Evolutionary conservation across 1,140 invertebrate species (phyloP), one percentile per base, ranked within the genome.

Genomic region (Drosophila micromelanica): DNA sequence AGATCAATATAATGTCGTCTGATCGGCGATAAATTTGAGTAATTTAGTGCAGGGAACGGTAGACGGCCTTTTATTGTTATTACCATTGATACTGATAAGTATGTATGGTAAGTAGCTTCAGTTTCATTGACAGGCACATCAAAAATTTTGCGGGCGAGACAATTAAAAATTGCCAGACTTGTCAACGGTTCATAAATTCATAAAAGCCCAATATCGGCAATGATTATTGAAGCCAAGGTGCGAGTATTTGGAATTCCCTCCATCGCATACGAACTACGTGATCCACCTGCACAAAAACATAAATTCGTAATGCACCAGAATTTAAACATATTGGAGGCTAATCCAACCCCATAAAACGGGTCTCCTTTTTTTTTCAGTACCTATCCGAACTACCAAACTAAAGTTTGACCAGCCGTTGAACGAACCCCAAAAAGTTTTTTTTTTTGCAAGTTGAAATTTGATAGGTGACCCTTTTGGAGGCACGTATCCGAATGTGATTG

Each of bases 121-220:
- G 61, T 76, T 59, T 54, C 74, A 81, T 81, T 73, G 79, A 77
- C 43, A 55, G 35, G 42, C 65, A 59, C 61, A 82, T 69, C 70
- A 73, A 72, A 72, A 62, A 12, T 11, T 7, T 27, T 37, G 48
- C 54, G 15, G 17, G 17, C 17, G 30, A 57, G 52, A 69, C 64
- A 74, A 74, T 73, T 74, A 74, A 74, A 77, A 74, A 70, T 77
- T 71, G 73, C 61, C 60, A 51, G 78, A 74, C 30, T 71, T 54
- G 70, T 78, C 71, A 70, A 35, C 43, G 61, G 63, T 27, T 72
- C 65, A 87, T 87, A 76, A 86, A 86, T 89, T 78, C 82, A 87
- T 87, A 86, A 86, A 73, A 65, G 78, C 60, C 82, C 80, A 85
- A 86, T 87, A 87, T 87, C 87, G 82, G 82, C 82, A 87, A 87